Base-by-base conservation (phyloP, 1,140 invertebrate genomes). In the Drosophila kikkawai region DNA sequence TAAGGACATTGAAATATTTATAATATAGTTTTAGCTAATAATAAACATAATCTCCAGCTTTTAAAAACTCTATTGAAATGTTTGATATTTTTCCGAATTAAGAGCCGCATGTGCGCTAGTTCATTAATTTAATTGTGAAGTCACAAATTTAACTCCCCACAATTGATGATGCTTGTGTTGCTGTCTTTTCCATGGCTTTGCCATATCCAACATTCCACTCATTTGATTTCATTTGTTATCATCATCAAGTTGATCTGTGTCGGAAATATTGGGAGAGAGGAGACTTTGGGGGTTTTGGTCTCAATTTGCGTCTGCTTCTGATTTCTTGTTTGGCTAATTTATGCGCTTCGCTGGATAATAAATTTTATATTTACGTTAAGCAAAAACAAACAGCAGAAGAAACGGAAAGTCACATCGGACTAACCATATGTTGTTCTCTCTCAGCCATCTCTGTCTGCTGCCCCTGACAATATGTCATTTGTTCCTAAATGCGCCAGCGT, bases 321-420 rank as follows among this genome's bases (percentile, higher is more conserved):
- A 87, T 80, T 84, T 78, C 75, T 77, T 45, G 36, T 77, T 67
- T 75, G 67, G 63, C 71, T 90, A 90, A 90, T 90, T 90, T 90
- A 90, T 90, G 79, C 76, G 71, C 53, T 82, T 59, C 75, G 66
- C 66, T 75, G 68, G 85, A 90, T 90, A 90, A 90, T 90, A 90
- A 90, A 90, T 90, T 90, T 91, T 90, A 82, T 85, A 90, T 90
- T 85, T 82, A 86, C 82, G 86, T 91, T 90, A 57, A 74, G 69
- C 69, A 84, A 88, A 88, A 78, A 84, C 63, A 66, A 78, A 86
- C 15, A 63, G 32, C 58, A 61, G 64, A 51, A 48, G 34, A 58
- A 44, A 65, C 51, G 48, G 34, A 58, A 45, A 66, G 34, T 71
- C 66, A 58, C 50, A 71, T 39, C 67, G 37, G 53, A 42, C 69